These are phyloP conservation scores for Palaemon carinicauda DNA, from an alignment of 1,140 invertebrate genomes.

Conservation along the genomic window DNA sequence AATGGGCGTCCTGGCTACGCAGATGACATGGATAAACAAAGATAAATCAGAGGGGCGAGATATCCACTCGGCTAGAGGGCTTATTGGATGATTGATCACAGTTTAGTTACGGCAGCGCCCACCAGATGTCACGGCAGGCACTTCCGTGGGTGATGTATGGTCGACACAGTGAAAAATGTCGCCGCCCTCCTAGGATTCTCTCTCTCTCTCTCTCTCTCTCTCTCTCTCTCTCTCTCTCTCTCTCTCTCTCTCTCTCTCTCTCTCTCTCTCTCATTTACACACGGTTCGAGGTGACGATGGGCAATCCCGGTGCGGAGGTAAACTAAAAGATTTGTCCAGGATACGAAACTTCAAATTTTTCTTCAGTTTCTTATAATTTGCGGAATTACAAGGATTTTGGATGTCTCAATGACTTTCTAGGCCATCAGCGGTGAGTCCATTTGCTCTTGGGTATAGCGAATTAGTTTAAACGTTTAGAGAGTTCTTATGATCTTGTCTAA, in stretches of 20 bases:
- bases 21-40: constrained; percentile 50
- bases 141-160: constrained; percentile 50
- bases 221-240: not conserved
- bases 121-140: constrained; percentile 47
- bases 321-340: too few relatives aligned
- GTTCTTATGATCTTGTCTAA: too few relatives aligned
- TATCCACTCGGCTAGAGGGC: constrained; percentile 35
- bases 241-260: not conserved
- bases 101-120: constrained; percentile 52
- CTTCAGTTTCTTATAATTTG: too few relatives aligned
- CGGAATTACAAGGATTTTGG: too few relatives aligned
- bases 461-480: too few relatives aligned
- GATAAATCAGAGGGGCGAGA: constrained; percentile 48
- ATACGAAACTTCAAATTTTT: too few relatives aligned
- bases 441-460: too few relatives aligned
- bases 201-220: not conserved
- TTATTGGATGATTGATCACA: constrained; percentile 52
- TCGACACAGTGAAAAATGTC: constrained; percentile 33
- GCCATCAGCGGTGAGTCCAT: too few relatives aligned
- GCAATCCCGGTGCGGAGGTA: too few relatives aligned
- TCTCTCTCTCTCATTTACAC: not conserved
- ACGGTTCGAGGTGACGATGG: too few relatives aligned
- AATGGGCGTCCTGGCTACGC: constrained; percentile 34
- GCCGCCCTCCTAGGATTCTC: not conserved
- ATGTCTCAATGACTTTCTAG: too few relatives aligned